Conservation (phyloP, 2,113 vertebrate species). For the Nanorana parkeri region DNA sequence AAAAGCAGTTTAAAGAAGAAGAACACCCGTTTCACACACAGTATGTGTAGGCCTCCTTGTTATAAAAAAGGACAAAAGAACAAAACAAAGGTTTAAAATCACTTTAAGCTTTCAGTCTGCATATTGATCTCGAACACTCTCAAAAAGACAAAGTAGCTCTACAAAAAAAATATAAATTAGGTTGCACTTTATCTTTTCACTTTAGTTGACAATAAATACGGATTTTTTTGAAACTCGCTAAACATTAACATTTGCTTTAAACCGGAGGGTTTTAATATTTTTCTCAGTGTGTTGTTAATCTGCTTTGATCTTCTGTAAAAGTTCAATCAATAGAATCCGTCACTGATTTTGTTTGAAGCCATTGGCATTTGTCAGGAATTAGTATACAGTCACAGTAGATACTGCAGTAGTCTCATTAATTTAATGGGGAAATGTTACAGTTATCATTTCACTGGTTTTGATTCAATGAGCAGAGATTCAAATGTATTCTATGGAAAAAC, state of each 20-base stretch:
- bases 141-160: too few species aligned
- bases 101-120: too few species aligned
- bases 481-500: neutral
- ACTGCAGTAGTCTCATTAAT: neutral
- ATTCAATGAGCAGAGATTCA: neutral
- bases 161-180: too few species aligned
- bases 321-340: constrained; percentile 16
- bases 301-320: neutral
- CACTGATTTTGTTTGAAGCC: neutral
- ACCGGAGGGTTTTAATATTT: neutral
- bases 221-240: neutral
- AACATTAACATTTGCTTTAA: neutral
- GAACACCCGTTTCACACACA: too few species aligned
- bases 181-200: too few species aligned
- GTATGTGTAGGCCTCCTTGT: too few species aligned
- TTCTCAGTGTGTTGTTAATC: constrained; percentile 6
- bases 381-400: neutral
- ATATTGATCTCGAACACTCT: too few species aligned
- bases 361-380: neutral
- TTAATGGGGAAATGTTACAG: neutral
- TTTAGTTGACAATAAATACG: too few species aligned
- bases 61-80: too few species aligned
- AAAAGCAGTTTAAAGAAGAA: too few species aligned
- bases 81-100: too few species aligned
- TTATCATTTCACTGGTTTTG: neutral